Evolutionary conservation across 2,113 vertebrate genomes (phyloP).

Genomic region (Spermophilus dauricus): DNA sequence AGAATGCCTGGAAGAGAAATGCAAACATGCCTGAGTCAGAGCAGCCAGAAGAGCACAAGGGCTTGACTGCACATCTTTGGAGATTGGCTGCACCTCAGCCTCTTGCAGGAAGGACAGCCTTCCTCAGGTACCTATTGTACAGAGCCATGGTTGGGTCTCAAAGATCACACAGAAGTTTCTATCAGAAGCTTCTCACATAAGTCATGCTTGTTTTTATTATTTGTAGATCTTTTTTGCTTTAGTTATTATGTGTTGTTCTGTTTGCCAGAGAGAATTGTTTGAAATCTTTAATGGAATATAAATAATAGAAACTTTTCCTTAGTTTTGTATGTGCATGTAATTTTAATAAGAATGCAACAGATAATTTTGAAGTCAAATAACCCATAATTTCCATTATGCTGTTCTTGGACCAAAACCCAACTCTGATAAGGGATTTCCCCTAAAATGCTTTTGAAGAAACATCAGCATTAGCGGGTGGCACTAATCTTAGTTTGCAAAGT

Average conservation of each 20-base stretch:
- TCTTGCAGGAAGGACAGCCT: background rate
- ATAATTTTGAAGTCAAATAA: background rate
- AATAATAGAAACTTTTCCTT: background rate
- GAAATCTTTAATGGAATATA: background rate
- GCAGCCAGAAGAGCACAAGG: background rate
- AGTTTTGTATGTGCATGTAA: background rate
- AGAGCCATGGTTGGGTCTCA: background rate
- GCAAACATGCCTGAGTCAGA: background rate
- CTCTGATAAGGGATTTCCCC: background rate
- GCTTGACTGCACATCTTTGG: too few relatives aligned
- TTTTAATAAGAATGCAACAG: background rate
- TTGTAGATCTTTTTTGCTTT: background rate
- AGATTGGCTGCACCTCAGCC: too few relatives aligned
- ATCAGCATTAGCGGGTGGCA: background rate
- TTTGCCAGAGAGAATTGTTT: background rate
- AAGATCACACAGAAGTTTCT: background rate
- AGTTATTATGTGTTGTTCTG: background rate
- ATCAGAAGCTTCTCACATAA: background rate
- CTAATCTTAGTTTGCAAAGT: background rate
- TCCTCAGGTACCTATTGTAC: background rate
- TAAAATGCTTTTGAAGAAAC: background rate
- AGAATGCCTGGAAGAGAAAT: background rate
- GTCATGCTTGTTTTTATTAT: background rate
- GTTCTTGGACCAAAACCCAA: background rate
- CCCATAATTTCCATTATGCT: background rate